Evolutionary conservation across 2,113 vertebrate genomes (phyloP).

Genomic region (Sylvietta virens): DNA sequence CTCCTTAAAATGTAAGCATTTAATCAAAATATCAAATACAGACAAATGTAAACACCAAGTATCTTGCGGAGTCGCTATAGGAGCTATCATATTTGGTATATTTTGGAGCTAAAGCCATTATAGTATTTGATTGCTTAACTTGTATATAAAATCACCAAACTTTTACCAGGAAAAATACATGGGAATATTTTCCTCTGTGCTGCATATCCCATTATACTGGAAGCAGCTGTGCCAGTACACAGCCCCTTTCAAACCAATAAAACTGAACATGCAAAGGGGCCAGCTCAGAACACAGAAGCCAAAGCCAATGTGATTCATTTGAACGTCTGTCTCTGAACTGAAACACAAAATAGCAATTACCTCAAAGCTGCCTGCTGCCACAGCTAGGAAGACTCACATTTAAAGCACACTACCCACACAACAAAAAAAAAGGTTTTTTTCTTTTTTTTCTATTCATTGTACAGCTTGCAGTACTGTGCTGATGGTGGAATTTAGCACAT

Average conservation of each 20-base stretch:
- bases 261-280: not conserved
- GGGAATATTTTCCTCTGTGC: not conserved
- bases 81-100: not conserved
- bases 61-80: not conserved
- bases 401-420: not conserved
- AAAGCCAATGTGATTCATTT: constrained; percentile 23
- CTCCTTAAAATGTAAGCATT: not conserved
- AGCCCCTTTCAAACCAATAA: not conserved
- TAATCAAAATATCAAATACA: not conserved
- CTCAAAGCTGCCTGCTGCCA: constrained; percentile 25
- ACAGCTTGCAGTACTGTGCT: not conserved
- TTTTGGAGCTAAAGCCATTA: not conserved
- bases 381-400: not conserved
- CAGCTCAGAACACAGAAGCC: not conserved
- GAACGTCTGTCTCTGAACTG: not conserved
- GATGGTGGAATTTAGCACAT: not conserved
- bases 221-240: not conserved
- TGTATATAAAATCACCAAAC: not conserved
- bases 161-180: not conserved
- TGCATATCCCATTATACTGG: not conserved
- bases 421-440: not conserved
- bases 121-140: not conserved
- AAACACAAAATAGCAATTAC: constrained; percentile 51
- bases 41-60: not conserved
- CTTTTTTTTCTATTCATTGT: not conserved